phyloP scores from a whole-genome alignment of 2,113 vertebrate genomes.

The Saiga tatarica region DNA sequence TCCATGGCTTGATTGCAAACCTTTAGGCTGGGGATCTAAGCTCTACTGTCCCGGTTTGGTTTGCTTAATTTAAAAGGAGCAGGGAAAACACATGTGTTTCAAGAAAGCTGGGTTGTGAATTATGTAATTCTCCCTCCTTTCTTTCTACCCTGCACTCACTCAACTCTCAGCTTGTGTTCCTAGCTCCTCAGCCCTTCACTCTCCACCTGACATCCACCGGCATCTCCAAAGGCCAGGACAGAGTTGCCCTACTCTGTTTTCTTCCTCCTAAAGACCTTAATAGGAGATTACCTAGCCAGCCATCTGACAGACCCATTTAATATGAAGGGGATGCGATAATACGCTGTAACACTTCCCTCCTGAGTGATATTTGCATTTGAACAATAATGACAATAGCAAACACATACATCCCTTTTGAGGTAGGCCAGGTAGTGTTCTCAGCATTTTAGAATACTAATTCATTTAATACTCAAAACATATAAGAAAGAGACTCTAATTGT shows the following conservation, averaged over 20 bases:
- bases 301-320: not conserved
- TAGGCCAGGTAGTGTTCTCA: not conserved
- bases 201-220: not conserved
- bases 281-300: not conserved
- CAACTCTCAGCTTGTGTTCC: not conserved
- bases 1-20: not conserved
- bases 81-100: not conserved
- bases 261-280: not conserved
- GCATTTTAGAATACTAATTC: not conserved
- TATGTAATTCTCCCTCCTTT: not conserved
- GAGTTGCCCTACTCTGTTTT: not conserved
- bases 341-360: not conserved
- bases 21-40: not conserved
- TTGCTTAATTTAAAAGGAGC: not conserved
- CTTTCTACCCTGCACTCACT: not conserved
- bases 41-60: not conserved
- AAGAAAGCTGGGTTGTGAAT: not conserved
- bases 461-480: not conserved
- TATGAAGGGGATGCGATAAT: not conserved
- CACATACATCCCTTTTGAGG: not conserved
- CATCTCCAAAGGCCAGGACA: not conserved
- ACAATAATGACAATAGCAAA: not conserved
- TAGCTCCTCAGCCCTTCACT: not conserved
- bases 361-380: not conserved
- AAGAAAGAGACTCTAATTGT: not conserved